These are phyloP conservation scores for Carapus acus DNA, from an alignment of 2,797 vertebrate species.

Conservation along the genomic window DNA sequence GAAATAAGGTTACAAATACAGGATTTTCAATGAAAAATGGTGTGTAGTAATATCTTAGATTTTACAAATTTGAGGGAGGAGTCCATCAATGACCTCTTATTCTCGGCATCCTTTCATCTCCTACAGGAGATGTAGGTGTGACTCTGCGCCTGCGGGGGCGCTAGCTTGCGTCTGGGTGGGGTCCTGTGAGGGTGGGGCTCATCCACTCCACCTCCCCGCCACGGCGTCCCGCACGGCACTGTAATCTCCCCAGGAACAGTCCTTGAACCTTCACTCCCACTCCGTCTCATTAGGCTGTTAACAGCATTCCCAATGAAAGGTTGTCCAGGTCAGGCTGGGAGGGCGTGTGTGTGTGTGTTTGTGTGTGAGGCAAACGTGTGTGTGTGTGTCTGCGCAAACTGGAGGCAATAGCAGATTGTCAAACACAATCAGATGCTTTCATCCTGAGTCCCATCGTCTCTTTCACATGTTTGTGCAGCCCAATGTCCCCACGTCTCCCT, in stretches of 20 bases:
- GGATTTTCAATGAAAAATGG: too few relatives aligned
- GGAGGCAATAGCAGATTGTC: slow-evolving; percentile 63
- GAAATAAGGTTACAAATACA: too few relatives aligned
- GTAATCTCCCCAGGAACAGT: slow-evolving; percentile 66
- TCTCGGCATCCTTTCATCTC: too few relatives aligned
- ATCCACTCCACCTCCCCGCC: slow-evolving; percentile 51
- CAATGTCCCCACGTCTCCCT: slow-evolving; percentile 7
- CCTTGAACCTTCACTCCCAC: slow-evolving; percentile 57
- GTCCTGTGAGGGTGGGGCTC: slow-evolving; percentile 47
- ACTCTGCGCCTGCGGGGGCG: slow-evolving; percentile 24
- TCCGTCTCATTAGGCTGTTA: slow-evolving; percentile 69
- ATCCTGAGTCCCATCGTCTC: slow-evolving; percentile 17
- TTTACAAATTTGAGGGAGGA: too few relatives aligned
- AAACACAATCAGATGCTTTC: slow-evolving; percentile 57
- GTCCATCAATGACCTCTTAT: too few relatives aligned
- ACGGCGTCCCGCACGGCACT: slow-evolving; percentile 43
- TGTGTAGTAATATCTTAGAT: slow-evolving; percentile 1
- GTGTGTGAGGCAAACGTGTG: too few relatives aligned
- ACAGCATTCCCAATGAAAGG: slow-evolving; percentile 62
- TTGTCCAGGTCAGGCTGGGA: slow-evolving; percentile 42
- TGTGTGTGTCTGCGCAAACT: slow-evolving; percentile 44
- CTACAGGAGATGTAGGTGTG: too few relatives aligned
- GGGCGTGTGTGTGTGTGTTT: slow-evolving; percentile 33
- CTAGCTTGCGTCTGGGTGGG: slow-evolving; percentile 46
- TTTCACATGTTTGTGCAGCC: slow-evolving; percentile 3